Conservation (phyloP, 2,888 invertebrate genomes). For the Apamea monoglypha region DNA sequence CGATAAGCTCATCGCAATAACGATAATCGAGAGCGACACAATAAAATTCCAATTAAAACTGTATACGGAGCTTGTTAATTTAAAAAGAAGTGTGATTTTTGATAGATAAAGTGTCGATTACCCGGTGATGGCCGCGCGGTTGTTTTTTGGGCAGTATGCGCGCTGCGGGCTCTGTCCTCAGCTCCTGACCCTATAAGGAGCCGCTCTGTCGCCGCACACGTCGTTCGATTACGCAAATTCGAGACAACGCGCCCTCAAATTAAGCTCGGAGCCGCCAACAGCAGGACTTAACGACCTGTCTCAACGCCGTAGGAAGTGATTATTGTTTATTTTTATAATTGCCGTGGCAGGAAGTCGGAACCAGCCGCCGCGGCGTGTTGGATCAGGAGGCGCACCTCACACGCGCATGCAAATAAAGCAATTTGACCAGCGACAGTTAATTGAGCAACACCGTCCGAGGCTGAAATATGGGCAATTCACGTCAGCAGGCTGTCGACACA, state of each 20-base stretch:
- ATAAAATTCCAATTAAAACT: slow-evolving; percentile 27
- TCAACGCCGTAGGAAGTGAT: slow-evolving; percentile 86
- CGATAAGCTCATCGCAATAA: slow-evolving; percentile 61
- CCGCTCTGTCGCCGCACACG: slow-evolving; percentile 81
- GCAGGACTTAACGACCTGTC: slow-evolving; percentile 79
- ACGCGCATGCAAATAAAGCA: slow-evolving; percentile 83
- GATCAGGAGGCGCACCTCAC: slow-evolving; percentile 72
- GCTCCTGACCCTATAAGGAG: slow-evolving; percentile 81
- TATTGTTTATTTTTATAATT: slow-evolving; percentile 89
- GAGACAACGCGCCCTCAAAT: slow-evolving; percentile 81
- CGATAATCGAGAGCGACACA: slow-evolving; percentile 24
- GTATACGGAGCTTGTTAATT: slow-evolving; percentile 34
- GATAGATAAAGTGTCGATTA: slow-evolving; percentile 73
- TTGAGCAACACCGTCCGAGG: slow-evolving; percentile 70
- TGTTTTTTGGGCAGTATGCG: slow-evolving; percentile 52
- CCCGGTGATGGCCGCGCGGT: slow-evolving; percentile 61
- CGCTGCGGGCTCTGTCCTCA: slow-evolving; percentile 64
- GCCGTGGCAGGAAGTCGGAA: slow-evolving; percentile 84
- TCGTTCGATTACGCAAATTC: slow-evolving; percentile 83
- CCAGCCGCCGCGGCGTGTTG: slow-evolving; percentile 53
- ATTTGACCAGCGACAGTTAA: slow-evolving; percentile 76
- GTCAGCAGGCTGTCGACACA: slow-evolving; percentile 61
- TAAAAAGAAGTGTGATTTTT: slow-evolving; percentile 58
- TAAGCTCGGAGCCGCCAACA: slow-evolving; percentile 77
- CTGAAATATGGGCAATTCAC: slow-evolving; percentile 71